phyloP scores from a whole-genome alignment of 2,888 invertebrate genomes.

The Dolichopus griseipennis region DNA sequence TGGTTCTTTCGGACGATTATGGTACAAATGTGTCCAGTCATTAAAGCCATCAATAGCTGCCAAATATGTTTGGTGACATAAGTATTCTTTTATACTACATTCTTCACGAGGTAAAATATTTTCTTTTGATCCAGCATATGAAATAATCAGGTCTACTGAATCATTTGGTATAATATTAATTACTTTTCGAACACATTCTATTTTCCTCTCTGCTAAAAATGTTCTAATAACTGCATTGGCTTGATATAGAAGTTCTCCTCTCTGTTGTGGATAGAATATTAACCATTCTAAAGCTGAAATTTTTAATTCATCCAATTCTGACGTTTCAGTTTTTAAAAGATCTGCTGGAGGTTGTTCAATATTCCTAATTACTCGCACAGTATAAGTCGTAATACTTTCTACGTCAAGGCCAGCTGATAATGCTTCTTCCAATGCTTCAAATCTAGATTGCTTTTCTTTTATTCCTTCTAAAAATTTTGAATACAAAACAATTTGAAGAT shows the following conservation, averaged over 20 bases:
- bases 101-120: slow-evolving; percentile 46
- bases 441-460: slow-evolving; percentile 50
- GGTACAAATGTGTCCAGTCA: slow-evolving; percentile 78
- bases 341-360: slow-evolving; percentile 35
- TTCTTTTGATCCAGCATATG: slow-evolving; percentile 43
- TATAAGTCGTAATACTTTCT: slow-evolving; percentile 71
- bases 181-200: slow-evolving; percentile 71
- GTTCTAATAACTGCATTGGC: slow-evolving; percentile 81
- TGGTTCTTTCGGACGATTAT: slow-evolving; percentile 67
- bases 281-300: slow-evolving; percentile 82
- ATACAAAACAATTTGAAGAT: slow-evolving; percentile 55
- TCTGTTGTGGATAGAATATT: slow-evolving; percentile 65
- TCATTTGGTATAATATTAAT: slow-evolving; percentile 63
- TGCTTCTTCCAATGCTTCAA: slow-evolving; percentile 60
- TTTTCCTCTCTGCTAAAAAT: slow-evolving; percentile 72
- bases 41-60: slow-evolving; percentile 80
- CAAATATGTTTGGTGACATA: slow-evolving; percentile 80
- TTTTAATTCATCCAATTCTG: slow-evolving; percentile 60
- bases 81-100: slow-evolving; percentile 63
- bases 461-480: slow-evolving; percentile 61
- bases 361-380: slow-evolving; percentile 67
- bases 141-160: slow-evolving; percentile 50
- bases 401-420: slow-evolving; percentile 69
- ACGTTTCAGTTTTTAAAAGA: slow-evolving; percentile 47
- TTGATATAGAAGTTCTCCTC: slow-evolving; percentile 73